Percentiles rank a stretch among this genome's conserved stretches.
Evolutionary conservation across 2,113 vertebrate species (phyloP).

Genomic region (Microtus montanus): DNA sequence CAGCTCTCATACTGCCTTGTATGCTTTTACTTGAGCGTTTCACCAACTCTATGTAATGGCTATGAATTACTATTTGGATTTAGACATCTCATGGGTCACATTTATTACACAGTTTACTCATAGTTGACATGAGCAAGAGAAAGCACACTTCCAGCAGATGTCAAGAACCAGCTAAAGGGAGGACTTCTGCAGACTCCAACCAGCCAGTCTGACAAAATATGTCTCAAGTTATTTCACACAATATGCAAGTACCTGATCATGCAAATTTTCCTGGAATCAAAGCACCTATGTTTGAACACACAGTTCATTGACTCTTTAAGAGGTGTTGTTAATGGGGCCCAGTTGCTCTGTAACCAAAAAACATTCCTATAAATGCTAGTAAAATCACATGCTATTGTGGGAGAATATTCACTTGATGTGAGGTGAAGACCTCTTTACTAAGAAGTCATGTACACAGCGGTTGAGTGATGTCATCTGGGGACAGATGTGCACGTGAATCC

Average conservation of each 20-base stretch:
- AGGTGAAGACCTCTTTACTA: neutral
- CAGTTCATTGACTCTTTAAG: neutral
- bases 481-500: neutral
- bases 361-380: neutral
- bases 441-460: neutral
- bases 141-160: neutral
- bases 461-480: neutral
- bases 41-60: neutral
- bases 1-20: neutral
- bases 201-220: neutral
- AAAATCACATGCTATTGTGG: conserved; percentile 21
- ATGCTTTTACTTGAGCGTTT: neutral
- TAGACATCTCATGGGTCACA: neutral
- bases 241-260: neutral
- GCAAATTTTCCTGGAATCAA: neutral
- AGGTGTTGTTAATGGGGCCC: neutral
- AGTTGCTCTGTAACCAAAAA: neutral
- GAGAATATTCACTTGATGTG: neutral
- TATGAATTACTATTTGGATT: neutral
- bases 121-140: neutral
- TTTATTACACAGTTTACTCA: neutral
- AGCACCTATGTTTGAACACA: neutral
- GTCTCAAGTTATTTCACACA: neutral
- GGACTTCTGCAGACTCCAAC: neutral
- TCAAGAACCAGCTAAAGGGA: neutral